Conservation (phyloP, 1,140 invertebrate genomes). For the Habropoda laboriosa region DNA sequence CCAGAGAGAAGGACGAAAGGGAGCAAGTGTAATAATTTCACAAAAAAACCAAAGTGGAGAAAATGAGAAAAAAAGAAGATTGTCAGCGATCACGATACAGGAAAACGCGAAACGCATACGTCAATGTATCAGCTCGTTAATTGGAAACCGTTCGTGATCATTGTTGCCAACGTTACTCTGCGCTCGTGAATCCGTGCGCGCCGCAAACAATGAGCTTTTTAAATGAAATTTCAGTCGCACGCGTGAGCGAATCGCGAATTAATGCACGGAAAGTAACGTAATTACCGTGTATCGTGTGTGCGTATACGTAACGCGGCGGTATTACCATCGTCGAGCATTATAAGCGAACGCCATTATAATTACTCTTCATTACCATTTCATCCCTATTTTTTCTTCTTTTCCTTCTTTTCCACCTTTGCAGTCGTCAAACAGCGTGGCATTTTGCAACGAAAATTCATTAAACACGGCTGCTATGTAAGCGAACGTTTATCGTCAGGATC, state of each 20-base stretch:
- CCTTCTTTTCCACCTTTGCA: not conserved
- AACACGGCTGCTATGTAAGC: slow-evolving; percentile 22
- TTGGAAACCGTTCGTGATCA: slow-evolving; percentile 30
- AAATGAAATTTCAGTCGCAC: slow-evolving; percentile 33
- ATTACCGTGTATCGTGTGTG: not conserved
- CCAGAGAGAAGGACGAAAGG: no score
- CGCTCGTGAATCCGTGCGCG: not conserved
- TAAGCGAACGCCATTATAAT: slow-evolving; percentile 35
- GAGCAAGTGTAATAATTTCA: no score
- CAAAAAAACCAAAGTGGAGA: no score
- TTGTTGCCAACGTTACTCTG: not conserved
- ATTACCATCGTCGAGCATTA: slow-evolving; percentile 24
- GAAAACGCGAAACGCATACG: not conserved
- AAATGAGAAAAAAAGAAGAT: not conserved
- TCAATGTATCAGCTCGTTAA: slow-evolving; percentile 31
- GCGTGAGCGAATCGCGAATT: slow-evolving; percentile 12
- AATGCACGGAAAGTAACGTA: slow-evolving; percentile 18
- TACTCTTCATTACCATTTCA: slow-evolving; percentile 29
- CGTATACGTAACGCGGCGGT: not conserved
- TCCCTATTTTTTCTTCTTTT: not conserved
- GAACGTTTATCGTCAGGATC: slow-evolving; percentile 1
- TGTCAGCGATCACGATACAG: not conserved
- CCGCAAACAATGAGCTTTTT: slow-evolving; percentile 38
- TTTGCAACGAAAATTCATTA: slow-evolving; percentile 39
- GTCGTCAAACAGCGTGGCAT: slow-evolving; percentile 1